phyloP scores from a whole-genome alignment of 2,888 invertebrate genomes.

The Peribatodes rhomboidaria region DNA sequence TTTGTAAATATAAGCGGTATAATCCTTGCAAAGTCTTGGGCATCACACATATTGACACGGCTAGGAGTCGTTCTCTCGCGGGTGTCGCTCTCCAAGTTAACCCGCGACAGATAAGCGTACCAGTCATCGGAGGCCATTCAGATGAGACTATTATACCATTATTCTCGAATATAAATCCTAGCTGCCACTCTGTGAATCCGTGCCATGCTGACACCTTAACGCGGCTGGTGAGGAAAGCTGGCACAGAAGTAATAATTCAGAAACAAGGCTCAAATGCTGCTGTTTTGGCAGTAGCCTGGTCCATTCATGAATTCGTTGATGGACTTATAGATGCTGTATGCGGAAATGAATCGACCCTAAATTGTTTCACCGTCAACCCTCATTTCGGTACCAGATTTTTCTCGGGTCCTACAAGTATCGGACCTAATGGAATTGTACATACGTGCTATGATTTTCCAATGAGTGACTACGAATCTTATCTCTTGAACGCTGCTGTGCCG shows the following conservation, averaged over 20 bases:
- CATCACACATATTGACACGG: constrained; percentile 68
- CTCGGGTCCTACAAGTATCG: constrained; percentile 66
- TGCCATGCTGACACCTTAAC: constrained; percentile 65
- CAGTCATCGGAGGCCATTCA: constrained; percentile 74
- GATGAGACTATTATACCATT: constrained; percentile 71
- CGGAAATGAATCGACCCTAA: constrained; percentile 60
- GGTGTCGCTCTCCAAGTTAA: constrained; percentile 59
- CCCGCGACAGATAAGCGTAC: constrained; percentile 58
- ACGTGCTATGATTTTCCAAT: constrained; percentile 58
- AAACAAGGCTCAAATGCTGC: constrained; percentile 65
- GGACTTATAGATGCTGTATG: constrained; percentile 62
- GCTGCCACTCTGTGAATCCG: constrained; percentile 51
- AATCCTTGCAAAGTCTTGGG: constrained; percentile 71
- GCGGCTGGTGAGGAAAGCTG: constrained; percentile 64
- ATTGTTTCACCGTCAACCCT: constrained; percentile 66
- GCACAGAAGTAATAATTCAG: constrained; percentile 61
- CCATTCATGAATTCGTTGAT: constrained; percentile 67
- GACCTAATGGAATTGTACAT: constrained; percentile 60
- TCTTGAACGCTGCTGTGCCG: constrained; percentile 58
- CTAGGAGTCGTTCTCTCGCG: constrained; percentile 59
- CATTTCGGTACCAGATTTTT: constrained; percentile 71
- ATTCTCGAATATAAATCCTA: constrained; percentile 67
- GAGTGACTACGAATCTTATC: constrained; percentile 61
- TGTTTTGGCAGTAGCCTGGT: constrained; percentile 66
- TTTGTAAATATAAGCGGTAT: constrained; percentile 62